A percentile compares a stretch with the other conserved stretches of the same genome.
phyloP scores from a whole-genome alignment of 2,888 invertebrate genomes.

The Microplitis manilae region DNA sequence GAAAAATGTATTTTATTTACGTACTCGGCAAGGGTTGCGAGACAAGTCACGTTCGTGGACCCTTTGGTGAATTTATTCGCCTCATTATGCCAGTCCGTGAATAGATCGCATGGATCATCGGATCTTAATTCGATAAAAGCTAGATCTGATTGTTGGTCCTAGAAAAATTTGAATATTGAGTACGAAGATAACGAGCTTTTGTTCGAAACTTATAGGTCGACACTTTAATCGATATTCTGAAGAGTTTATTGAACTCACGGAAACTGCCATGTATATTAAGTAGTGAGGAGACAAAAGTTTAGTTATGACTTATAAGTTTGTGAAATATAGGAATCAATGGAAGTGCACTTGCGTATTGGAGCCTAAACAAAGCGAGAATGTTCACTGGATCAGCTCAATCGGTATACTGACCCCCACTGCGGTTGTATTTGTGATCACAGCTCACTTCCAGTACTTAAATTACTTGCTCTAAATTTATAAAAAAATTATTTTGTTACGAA shows the following conservation, averaged over 20 bases:
- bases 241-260: background rate
- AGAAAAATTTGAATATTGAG: background rate
- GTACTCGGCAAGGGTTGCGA: conserved; percentile 71
- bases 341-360: conserved; percentile 1
- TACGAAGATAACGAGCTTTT: background rate
- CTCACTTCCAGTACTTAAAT: background rate
- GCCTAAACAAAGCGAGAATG: background rate
- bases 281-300: background rate
- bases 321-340: conserved; percentile 1
- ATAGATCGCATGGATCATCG: conserved; percentile 71
- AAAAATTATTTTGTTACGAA: background rate
- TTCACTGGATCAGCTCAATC: background rate
- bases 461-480: background rate
- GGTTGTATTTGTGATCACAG: background rate
- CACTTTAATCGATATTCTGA: too few relatives aligned
- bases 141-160: conserved; percentile 59
- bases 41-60: conserved; percentile 63
- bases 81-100: conserved; percentile 71
- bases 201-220: too few relatives aligned
- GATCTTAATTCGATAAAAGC: conserved; percentile 66
- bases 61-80: conserved; percentile 56
- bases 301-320: background rate
- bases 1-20: conserved; percentile 43
- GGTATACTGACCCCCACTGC: background rate
- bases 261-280: background rate